These are phyloP conservation scores for Callinectes sapidus DNA, from an alignment of 2,888 invertebrate species.

Conservation along the genomic window DNA sequence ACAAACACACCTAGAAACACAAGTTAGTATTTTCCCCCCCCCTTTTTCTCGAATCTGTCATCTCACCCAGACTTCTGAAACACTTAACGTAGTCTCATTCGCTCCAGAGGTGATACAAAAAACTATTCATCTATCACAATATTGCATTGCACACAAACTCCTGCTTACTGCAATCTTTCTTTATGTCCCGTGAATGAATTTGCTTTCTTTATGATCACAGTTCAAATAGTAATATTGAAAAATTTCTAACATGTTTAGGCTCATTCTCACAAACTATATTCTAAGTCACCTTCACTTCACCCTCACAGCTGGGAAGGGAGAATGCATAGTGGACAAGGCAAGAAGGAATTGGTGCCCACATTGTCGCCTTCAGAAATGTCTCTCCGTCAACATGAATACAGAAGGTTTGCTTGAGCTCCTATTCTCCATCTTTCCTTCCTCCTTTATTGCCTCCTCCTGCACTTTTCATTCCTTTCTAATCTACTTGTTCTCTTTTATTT, in stretches of 20 bases:
- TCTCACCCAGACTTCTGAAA: background rate
- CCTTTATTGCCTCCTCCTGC: background rate
- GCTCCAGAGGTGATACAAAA: background rate
- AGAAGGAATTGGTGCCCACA: slow-evolving; percentile 91
- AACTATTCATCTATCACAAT: background rate
- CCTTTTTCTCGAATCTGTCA: background rate
- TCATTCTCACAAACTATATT: background rate
- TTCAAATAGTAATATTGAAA: too few species aligned
- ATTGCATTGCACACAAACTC: background rate
- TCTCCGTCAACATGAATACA: slow-evolving; percentile 86
- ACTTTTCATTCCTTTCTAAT: background rate
- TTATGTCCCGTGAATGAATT: background rate
- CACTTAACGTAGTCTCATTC: background rate
- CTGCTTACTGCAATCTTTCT: background rate
- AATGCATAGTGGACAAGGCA: slow-evolving; percentile 87
- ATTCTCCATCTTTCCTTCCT: background rate
- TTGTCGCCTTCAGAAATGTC: slow-evolving; percentile 87
- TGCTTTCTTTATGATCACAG: too few species aligned
- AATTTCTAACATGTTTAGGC: background rate
- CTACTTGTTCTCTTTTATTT: background rate
- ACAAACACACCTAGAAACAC: background rate
- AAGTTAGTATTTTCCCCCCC: background rate
- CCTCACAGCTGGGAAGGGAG: slow-evolving; percentile 82
- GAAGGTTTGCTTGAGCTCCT: slow-evolving; percentile 78
- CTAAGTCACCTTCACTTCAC: background rate